Conservation (phyloP, 2,113 vertebrate species). For the Choloepus hoffmanni region DNA sequence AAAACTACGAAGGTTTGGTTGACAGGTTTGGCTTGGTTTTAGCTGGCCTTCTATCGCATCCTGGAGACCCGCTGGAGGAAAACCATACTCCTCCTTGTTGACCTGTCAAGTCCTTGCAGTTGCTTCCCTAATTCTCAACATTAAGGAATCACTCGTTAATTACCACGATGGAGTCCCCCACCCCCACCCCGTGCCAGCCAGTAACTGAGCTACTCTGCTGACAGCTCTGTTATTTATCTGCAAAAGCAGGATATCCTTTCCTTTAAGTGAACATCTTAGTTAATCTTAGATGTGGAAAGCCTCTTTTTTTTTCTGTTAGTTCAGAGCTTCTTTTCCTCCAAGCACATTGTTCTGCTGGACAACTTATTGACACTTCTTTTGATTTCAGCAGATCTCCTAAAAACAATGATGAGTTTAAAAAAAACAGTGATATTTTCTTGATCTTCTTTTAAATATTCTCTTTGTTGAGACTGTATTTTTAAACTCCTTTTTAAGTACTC, state of each 20-base stretch:
- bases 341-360: not conserved
- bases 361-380: not conserved
- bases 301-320: not conserved
- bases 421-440: not conserved
- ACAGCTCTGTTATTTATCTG: not conserved
- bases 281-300: not conserved
- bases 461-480: constrained; percentile 4
- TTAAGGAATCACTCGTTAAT: not conserved
- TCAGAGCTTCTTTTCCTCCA: not conserved
- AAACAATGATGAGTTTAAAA: not conserved
- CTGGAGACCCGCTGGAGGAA: not conserved
- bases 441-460: not conserved
- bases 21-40: not conserved
- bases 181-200: not conserved
- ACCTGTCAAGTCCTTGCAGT: not conserved
- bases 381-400: not conserved
- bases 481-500: not conserved
- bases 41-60: not conserved
- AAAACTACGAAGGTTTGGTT: not conserved
- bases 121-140: not conserved
- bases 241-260: not conserved
- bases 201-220: not conserved
- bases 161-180: not conserved
- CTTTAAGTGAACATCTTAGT: not conserved
- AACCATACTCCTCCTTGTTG: not conserved